These are phyloP conservation scores for Eurytoma adleriae DNA, from an alignment of 2,888 invertebrate genomes.

Conservation along the genomic window DNA sequence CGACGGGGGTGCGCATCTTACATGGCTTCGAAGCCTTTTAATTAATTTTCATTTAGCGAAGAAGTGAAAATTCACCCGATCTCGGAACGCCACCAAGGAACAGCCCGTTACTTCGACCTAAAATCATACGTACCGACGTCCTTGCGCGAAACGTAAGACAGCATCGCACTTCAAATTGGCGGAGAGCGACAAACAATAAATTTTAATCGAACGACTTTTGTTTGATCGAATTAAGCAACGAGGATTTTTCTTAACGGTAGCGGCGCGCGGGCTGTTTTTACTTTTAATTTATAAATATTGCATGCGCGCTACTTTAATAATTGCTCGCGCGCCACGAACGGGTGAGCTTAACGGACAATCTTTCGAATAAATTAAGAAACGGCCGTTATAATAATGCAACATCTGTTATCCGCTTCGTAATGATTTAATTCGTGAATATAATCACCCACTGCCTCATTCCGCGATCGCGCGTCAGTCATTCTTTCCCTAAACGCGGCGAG, in stretches of 20 bases:
- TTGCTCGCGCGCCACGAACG: constrained; percentile 41
- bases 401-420: constrained; percentile 30
- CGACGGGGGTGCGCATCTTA: constrained; percentile 13
- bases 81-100: no score
- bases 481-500: not conserved
- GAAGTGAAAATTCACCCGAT: not conserved
- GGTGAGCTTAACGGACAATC: constrained; percentile 53
- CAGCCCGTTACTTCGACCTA: not conserved
- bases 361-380: constrained; percentile 41
- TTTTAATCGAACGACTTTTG: no score
- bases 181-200: no score
- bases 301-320: constrained; percentile 40
- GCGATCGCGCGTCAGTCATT: constrained; percentile 8
- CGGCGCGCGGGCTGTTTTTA: not conserved
- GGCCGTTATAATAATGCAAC: constrained; percentile 51
- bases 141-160: no score
- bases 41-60: constrained; percentile 29
- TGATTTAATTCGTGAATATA: constrained; percentile 6
- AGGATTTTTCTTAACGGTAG: no score
- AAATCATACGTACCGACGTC: no score
- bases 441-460: constrained; percentile 32
- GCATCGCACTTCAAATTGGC: no score
- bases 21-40: constrained; percentile 51
- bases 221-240: no score
- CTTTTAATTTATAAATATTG: constrained; percentile 26